phyloP scores from a whole-genome alignment of 2,113 vertebrate species.

The Hystrix brachyura region DNA sequence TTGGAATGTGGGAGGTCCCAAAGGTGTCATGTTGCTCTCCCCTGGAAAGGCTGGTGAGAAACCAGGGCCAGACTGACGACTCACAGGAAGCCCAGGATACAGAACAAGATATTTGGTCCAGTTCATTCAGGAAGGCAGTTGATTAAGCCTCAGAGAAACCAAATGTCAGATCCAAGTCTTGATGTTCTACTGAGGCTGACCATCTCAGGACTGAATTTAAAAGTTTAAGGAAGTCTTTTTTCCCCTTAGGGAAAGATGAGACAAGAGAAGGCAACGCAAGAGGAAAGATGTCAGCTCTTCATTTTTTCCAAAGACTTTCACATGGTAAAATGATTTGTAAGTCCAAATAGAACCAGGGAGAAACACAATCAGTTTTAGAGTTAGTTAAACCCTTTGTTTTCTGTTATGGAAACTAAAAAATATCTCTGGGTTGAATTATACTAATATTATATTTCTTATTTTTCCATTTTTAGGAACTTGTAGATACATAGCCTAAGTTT shows the following conservation, averaged over 20 bases:
- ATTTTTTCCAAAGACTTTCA: constrained; percentile 10
- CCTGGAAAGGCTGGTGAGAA: constrained; percentile 65
- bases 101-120: constrained; percentile 24
- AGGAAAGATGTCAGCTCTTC: neutral
- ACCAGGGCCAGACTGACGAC: constrained; percentile 16
- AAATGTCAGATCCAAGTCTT: constrained; percentile 48
- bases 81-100: constrained; percentile 41
- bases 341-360: constrained; percentile 25
- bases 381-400: constrained; percentile 61
- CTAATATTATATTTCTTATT: constrained; percentile 54
- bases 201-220: constrained; percentile 15
- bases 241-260: neutral
- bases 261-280: neutral
- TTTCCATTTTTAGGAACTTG: constrained; percentile 62
- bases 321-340: constrained; percentile 43
- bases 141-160: constrained; percentile 30
- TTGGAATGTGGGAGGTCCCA: constrained; percentile 25
- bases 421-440: neutral
- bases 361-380: constrained; percentile 51
- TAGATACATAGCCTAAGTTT: neutral
- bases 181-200: neutral
- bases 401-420: constrained; percentile 68
- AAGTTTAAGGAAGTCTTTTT: neutral
- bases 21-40: constrained; percentile 45
- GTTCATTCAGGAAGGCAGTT: constrained; percentile 26